Evolutionary conservation across 2,888 invertebrate species (phyloP).

Genomic region (Loripinus fragilis): DNA sequence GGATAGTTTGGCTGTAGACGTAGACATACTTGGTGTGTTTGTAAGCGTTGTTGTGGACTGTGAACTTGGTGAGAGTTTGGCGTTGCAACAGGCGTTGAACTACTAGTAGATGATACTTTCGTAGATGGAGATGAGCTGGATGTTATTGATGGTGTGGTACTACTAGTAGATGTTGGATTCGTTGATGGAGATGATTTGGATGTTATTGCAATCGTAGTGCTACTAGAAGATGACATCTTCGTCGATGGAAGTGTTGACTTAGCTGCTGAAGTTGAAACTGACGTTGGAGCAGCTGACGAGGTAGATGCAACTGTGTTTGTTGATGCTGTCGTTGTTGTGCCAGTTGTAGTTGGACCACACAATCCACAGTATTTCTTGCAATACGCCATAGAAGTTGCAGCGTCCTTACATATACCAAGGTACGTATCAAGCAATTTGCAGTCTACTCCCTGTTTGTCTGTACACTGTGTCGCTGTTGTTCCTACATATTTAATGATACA

Average conservation of each 20-base stretch:
- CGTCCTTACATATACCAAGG: constrained; percentile 14
- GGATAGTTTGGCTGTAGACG: too few species aligned
- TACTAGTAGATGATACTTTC: neutral
- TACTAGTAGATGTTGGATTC: neutral
- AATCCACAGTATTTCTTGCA: constrained; percentile 18
- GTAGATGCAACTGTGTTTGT: neutral
- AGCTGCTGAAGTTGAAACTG: neutral
- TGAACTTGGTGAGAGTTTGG: too few species aligned
- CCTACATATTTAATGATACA: too few species aligned
- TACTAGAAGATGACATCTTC: neutral
- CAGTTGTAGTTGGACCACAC: constrained; percentile 28
- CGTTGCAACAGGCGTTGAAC: too few species aligned
- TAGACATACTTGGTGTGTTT: too few species aligned
- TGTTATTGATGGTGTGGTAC: constrained; percentile 13
- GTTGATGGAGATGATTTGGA: neutral
- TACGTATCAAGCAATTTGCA: constrained; percentile 12
- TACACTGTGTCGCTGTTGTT: neutral
- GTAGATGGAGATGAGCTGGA: constrained; percentile 9
- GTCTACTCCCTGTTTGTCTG: constrained; percentile 19
- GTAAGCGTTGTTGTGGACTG: too few species aligned
- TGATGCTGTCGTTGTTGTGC: neutral
- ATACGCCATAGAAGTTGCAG: neutral
- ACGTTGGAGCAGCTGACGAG: neutral
- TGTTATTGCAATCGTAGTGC: neutral
- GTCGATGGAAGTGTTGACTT: neutral